Percentiles rank a stretch among this genome's conserved stretches.
Evolutionary conservation across 30 jellyfish, hydroid and myxozoan species (phyloP).

Genomic region (Aurelia aurita): DNA sequence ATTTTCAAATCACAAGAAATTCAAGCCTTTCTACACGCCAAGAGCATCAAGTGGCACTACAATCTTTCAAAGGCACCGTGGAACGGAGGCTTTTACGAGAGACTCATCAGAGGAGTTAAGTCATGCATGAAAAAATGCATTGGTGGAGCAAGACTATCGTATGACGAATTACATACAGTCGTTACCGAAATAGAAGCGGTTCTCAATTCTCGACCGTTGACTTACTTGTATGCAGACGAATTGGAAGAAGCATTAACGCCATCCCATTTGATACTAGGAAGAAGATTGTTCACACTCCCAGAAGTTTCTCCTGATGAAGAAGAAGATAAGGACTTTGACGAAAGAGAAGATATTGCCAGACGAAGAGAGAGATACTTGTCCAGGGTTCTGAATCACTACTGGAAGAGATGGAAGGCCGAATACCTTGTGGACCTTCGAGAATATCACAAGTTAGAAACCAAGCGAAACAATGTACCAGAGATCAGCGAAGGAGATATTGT

Average conservation of each 20-base stretch:
- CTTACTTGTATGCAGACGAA: constrained; percentile 12
- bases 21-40: no score
- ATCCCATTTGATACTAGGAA: constrained; percentile 20
- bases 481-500: constrained; percentile 13
- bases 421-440: constrained; percentile 12
- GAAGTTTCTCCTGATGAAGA: no score
- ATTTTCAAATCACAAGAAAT: not conserved
- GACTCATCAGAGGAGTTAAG: constrained; percentile 4
- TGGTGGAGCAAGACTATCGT: not conserved
- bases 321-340: not conserved
- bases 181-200: not conserved
- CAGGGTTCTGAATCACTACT: not conserved
- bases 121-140: not conserved
- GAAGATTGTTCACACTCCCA: constrained; percentile 17
- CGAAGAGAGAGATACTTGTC: not conserved
- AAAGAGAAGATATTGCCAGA: not conserved
- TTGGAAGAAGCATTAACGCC: constrained; percentile 35
- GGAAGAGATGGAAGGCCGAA: constrained; percentile 7
- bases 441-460: constrained; percentile 1
- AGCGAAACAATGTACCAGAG: not conserved
- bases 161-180: constrained; percentile 17
- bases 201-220: constrained; percentile 21
- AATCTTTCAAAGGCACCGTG: constrained; percentile 41
- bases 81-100: constrained; percentile 27
- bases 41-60: constrained; percentile 18